Base-by-base conservation (phyloP, 2,888 invertebrate genomes). In the Amphiduros pacificus region DNA sequence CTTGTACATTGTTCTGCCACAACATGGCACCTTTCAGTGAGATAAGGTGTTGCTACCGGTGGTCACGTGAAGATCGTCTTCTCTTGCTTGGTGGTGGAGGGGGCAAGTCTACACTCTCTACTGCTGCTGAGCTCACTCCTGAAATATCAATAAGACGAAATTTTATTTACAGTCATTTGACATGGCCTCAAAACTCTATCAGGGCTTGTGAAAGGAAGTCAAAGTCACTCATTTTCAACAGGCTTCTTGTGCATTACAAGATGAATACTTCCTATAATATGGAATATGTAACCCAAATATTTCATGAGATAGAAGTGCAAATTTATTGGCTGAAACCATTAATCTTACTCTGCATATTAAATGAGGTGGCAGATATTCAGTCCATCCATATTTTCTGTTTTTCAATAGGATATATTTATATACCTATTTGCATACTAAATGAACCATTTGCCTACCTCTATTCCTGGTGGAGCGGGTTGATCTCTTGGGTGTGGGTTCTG, bases 31-130 rank as follows among this genome's bases (percentile, higher is more conserved):
- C n/a, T n/a, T n/a, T n/a, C n/a, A n/a, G n/a, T n/a, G n/a, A n/a
- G n/a, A n/a, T 32, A 24, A 9, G 49, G 48, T 48, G 31, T 56
- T n/a, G 49, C 56, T 56, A 56, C 56, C 56, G 56, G 31, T 56
- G 56, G 49, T 56, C 56, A 28, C 56, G 28, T 20, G 56, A 56
- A n/a, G 56, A 56, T 4, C 56, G 56, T 4, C 56, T 44, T 29
- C 56, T 44, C 56, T 56, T 56, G 56, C 32, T 56, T 31, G 41
- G 6, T 24, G 56, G 56, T 26, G 56, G 56, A n/a, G n/a, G n/a
- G n/a, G n/a, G n/a, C n/a, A n/a, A n/a, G n/a, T n/a, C n/a, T n/a
- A n/a, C n/a, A n/a, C n/a, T n/a, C n/a, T n/a, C n/a, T n/a, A n/a
- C n/a, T n/a, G n/a, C n/a, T n/a, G n/a, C n/a, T n/a, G n/a, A n/a